Conservation (phyloP, 2,888 invertebrate species). For the Syrista parreyssii region DNA sequence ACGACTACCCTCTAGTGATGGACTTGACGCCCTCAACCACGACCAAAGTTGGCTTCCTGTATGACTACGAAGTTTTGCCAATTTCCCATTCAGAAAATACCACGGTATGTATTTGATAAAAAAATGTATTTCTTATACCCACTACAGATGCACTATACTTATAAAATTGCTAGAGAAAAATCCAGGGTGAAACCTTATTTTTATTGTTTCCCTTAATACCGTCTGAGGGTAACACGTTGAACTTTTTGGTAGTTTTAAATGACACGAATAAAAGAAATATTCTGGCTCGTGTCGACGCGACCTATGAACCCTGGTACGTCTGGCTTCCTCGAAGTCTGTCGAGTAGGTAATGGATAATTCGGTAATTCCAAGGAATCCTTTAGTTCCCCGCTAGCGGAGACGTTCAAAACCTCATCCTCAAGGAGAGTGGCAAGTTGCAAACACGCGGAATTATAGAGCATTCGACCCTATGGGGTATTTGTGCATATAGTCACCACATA, state of each 20-base stretch:
- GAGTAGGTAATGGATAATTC: not conserved
- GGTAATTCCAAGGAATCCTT: not conserved
- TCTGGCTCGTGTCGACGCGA: not conserved
- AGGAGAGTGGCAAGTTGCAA: not conserved
- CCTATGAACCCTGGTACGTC: not conserved
- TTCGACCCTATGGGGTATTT: not conserved
- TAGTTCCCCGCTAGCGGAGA: not conserved
- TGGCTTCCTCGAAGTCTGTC: not conserved
- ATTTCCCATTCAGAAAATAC: not conserved
- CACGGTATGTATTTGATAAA: not conserved
- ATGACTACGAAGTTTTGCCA: not conserved
- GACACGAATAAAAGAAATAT: not conserved
- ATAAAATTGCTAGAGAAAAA: not conserved
- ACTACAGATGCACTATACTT: not conserved
- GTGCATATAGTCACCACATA: conserved; percentile 31
- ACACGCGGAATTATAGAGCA: not conserved
- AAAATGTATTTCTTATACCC: not conserved
- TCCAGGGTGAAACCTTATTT: not conserved
- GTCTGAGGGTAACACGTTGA: not conserved
- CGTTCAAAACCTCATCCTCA: not conserved
- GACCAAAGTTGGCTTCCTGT: not conserved
- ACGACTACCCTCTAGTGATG: not conserved
- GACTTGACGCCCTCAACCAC: not conserved
- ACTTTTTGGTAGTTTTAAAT: not conserved
- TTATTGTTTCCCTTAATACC: not conserved